phyloP scores from a whole-genome alignment of 53 echinoderm and acorn worm genomes.

The Arbacia lixula region DNA sequence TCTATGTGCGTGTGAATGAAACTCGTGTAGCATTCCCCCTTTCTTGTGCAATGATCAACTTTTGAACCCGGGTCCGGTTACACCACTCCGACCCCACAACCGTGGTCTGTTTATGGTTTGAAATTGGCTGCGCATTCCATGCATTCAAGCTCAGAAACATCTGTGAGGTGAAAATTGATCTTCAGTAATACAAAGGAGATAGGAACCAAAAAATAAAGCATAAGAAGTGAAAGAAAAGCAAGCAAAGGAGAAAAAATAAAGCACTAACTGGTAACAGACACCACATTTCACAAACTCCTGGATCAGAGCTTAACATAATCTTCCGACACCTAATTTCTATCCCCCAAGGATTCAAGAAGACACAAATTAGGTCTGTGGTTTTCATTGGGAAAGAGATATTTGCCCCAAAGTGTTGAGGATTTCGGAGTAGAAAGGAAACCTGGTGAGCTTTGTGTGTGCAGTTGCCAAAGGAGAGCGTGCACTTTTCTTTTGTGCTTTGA shows the following conservation, averaged over 20 bases:
- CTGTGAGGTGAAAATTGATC: slow-evolving; percentile 41
- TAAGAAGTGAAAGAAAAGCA: not conserved
- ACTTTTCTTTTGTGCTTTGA: too few relatives aligned
- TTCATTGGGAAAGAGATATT: too few relatives aligned
- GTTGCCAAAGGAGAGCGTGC: too few relatives aligned
- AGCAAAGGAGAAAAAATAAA: not conserved
- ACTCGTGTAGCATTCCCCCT: slow-evolving; percentile 34
- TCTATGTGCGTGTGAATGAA: slow-evolving; percentile 16
- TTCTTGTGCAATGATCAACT: slow-evolving; percentile 47
- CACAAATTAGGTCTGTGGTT: slow-evolving; percentile 12
- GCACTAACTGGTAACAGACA: too few relatives aligned
- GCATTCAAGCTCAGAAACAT: slow-evolving; percentile 34
- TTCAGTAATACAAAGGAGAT: not conserved
- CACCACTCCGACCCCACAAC: slow-evolving; percentile 15
- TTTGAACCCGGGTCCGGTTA: slow-evolving; percentile 31
- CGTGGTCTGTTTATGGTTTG: slow-evolving; percentile 24
- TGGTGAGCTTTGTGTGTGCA: slow-evolving; percentile 11
- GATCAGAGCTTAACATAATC: slow-evolving; percentile 3
- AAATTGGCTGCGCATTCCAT: slow-evolving; percentile 43
- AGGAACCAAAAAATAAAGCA: not conserved
- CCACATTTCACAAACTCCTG: slow-evolving; percentile 13
- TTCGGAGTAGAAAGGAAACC: too few relatives aligned
- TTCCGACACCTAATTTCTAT: not conserved
- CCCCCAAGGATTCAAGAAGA: slow-evolving; percentile 41
- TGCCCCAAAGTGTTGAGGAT: too few relatives aligned